Conservation (phyloP, 2,113 vertebrate species). For the Gallinago undulata region DNA sequence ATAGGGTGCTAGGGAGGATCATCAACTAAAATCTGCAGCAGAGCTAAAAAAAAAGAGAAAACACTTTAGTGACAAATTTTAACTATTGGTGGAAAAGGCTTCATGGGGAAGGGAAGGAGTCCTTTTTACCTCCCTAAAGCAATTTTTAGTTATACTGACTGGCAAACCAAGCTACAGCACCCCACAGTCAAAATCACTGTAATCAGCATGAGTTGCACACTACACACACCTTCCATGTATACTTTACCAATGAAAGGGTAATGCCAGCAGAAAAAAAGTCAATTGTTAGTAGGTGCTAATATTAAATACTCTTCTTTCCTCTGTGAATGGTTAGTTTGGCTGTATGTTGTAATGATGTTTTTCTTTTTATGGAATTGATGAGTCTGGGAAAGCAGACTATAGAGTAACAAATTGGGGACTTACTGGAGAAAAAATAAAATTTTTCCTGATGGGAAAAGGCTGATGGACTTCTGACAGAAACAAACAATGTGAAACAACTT, state of each 20-base stretch:
- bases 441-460: not conserved
- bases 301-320: not conserved
- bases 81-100: not conserved
- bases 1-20: not conserved
- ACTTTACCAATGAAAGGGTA: not conserved
- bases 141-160: not conserved
- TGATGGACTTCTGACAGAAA: slow-evolving; percentile 48
- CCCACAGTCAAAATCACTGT: not conserved
- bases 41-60: not conserved
- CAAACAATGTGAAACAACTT: slow-evolving; percentile 47
- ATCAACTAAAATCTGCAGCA: not conserved
- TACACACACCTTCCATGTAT: not conserved
- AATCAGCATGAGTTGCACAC: not conserved
- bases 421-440: slow-evolving; percentile 31
- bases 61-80: not conserved
- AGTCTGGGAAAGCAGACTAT: not conserved
- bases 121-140: not conserved
- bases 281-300: not conserved
- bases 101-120: not conserved
- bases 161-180: not conserved
- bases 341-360: not conserved
- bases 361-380: not conserved
- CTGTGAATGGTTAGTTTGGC: not conserved
- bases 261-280: not conserved
- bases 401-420: not conserved